A percentile compares a stretch with the other conserved stretches of the same genome.
These are phyloP conservation scores for Artemia sinica DNA, from an alignment of 2,888 invertebrate genomes.

Conservation along the genomic window DNA sequence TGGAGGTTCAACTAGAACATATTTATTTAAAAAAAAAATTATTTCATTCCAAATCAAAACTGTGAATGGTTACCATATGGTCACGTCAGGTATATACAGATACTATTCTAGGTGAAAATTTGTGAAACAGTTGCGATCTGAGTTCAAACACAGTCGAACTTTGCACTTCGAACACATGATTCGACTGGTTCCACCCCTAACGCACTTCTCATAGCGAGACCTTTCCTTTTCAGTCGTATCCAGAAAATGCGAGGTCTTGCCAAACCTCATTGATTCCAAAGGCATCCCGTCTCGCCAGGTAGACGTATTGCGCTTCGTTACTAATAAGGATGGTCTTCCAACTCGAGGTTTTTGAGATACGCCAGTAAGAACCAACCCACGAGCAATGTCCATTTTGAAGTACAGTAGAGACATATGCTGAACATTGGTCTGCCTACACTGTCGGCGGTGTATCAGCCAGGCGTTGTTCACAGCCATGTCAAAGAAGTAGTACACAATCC, in stretches of 20 bases:
- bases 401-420: too few species aligned
- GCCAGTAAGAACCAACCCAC: not conserved
- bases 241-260: not conserved
- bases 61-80: too few species aligned
- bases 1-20: too few species aligned
- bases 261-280: not conserved
- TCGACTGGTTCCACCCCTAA: slow-evolving; percentile 4
- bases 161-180: not conserved
- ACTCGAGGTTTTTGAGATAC: not conserved
- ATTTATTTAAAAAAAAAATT: too few species aligned
- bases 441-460: slow-evolving; percentile 22
- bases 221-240: not conserved
- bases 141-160: not conserved
- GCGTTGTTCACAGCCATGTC: slow-evolving; percentile 25
- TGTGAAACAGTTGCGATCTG: not conserved
- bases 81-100: too few species aligned
- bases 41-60: too few species aligned
- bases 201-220: not conserved
- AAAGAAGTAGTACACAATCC: slow-evolving; percentile 26
- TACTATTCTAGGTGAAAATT: too few species aligned
- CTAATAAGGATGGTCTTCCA: slow-evolving; percentile 2
- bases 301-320: not conserved
- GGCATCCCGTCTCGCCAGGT: slow-evolving; percentile 1
- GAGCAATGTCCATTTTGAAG: too few species aligned
- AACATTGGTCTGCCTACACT: too few species aligned